Evolutionary conservation across 1,140 invertebrate species (phyloP).

Genomic region (Lepidostoma basale): DNA sequence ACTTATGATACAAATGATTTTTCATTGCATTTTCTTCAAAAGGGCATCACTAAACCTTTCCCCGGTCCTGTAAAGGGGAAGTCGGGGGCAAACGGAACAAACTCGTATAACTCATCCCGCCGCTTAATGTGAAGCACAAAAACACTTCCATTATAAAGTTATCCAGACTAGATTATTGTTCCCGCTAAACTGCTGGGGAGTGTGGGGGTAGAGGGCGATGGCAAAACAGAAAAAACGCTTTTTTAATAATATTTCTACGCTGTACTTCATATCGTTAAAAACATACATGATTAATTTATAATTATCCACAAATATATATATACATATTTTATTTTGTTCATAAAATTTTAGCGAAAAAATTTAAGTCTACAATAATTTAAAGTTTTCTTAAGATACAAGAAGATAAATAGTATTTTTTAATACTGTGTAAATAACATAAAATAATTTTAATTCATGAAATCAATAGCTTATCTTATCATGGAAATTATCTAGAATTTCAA

Average conservation of each 20-base stretch:
- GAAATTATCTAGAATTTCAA: too few relatives aligned
- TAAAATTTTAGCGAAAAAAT: neutral
- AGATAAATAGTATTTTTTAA: too few relatives aligned
- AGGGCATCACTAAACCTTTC: neutral
- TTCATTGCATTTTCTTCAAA: neutral
- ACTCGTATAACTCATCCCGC: conserved; percentile 43
- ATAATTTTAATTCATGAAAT: too few relatives aligned
- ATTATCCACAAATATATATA: too few relatives aligned
- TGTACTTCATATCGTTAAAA: neutral
- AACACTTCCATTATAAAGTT: conserved; percentile 46
- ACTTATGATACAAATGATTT: too few relatives aligned
- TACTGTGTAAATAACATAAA: too few relatives aligned
- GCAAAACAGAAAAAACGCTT: neutral
- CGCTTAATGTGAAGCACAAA: conserved; percentile 43
- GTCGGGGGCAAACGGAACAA: conserved; percentile 31
- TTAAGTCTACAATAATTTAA: too few relatives aligned
- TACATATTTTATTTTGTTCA: neutral
- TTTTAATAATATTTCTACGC: neutral
- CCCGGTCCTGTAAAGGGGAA: neutral
- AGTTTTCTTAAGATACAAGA: too few relatives aligned
- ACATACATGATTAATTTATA: neutral
- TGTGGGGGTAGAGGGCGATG: neutral
- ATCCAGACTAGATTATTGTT: conserved; percentile 45
- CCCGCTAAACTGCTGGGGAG: conserved; percentile 8
- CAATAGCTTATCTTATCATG: too few relatives aligned